Evolutionary conservation across 1,140 invertebrate species (phyloP).

Genomic region (Calycopis cecrops): DNA sequence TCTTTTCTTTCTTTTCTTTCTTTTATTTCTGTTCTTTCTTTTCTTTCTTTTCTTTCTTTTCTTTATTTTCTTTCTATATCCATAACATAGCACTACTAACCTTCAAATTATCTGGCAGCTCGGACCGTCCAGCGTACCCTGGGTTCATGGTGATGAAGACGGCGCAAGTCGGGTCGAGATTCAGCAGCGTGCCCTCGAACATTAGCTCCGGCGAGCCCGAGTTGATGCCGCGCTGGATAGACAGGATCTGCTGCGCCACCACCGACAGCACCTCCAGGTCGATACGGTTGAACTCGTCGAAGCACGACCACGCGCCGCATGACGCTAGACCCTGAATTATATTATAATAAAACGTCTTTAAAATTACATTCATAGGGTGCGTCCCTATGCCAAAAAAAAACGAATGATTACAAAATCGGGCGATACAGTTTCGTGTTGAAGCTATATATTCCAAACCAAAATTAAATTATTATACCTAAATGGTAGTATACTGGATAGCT

Average conservation of each 20-base stretch:
- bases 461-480: no score
- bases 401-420: no score
- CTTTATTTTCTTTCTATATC: no score
- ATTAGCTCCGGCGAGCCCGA: constrained; percentile 83
- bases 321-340: constrained; percentile 89
- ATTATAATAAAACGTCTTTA: no score
- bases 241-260: constrained; percentile 92
- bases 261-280: constrained; percentile 93
- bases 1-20: no score
- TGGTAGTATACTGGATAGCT: no score
- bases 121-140: constrained; percentile 92
- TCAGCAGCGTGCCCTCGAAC: constrained; percentile 93
- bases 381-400: no score
- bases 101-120: constrained; percentile 96
- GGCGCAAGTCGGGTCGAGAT: constrained; percentile 92
- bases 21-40: no score
- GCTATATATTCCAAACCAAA: no score
- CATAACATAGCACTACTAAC: constrained; percentile 64
- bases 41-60: no score
- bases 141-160: constrained; percentile 98
- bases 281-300: constrained; percentile 95
- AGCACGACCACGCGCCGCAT: constrained; percentile 97
- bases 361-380: constrained; percentile 8
- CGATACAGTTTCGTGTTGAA: no score
- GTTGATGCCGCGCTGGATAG: constrained; percentile 86